Evolutionary conservation across 2,888 invertebrate species (phyloP), one percentile per base, ranked within the genome.

Genomic region (Selenia dentaria): DNA sequence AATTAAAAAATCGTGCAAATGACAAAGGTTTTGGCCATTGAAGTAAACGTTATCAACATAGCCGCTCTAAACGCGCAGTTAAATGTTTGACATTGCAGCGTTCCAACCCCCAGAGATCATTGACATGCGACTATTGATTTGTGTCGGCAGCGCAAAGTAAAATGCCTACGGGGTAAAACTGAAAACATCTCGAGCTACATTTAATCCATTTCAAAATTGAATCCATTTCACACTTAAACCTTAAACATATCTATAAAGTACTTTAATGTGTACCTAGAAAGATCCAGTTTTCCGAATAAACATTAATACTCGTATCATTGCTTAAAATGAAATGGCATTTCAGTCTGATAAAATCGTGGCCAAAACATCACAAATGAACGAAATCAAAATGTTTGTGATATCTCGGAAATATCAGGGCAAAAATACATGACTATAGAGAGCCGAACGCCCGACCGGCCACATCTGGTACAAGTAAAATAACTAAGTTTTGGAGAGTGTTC

Each of bases 51-150:
- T 26, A 42, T 22, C 10, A 40, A 33, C 22, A 6, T 24, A 28
- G 27, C 29, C 26, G 40, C 27, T 41, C 32, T 32, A 32, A 34
- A 28, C 29, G 35, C 41, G 42, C 43, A 32, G 37, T 35, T 43
- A 35, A 52, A 51, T 54, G 53, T 55, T 59, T 69, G 62, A 59
- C 61, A 62, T 60, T 64, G 62, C 54, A 49, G 40, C 46, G 52
- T 58, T 55, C 56, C 44, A 43, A 33, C 55, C 49, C 45, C 46
- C 36, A 48, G 62, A 62, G 70, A 67, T 67, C 70, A 67, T 67
- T 65, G 67, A 65, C 68, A 64, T 64, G 60, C 55, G 48, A 50
- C 34, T 70, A 70, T 70, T 64, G 70, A 68, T 70, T 70, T 59
- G 59, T 60, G 61, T 61, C 60, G 61, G 57, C 54, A 53, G 52